Evolutionary conservation across 2,797 vertebrate genomes (phyloP).

Genomic region (Serranus cabrilla): DNA sequence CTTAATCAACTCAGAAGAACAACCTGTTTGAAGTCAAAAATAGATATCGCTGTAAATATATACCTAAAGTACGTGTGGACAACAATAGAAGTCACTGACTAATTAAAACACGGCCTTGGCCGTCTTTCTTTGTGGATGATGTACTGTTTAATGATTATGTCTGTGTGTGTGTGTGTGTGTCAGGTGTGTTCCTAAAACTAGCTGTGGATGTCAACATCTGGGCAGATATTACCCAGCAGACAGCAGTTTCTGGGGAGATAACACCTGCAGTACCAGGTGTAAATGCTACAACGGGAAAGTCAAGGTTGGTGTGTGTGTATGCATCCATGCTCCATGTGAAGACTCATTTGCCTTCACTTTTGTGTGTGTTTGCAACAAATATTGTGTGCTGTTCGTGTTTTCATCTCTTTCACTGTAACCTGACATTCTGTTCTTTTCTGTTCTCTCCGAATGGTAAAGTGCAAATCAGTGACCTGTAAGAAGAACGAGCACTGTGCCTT

Average conservation of each 20-base stretch:
- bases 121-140: background rate
- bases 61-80: background rate
- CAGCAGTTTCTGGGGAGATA: slow-evolving; percentile 40
- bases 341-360: too few relatives aligned
- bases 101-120: background rate
- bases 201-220: slow-evolving; percentile 45
- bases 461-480: slow-evolving; percentile 7
- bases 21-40: too few relatives aligned
- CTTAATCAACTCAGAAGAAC: too few relatives aligned
- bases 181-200: slow-evolving; percentile 37
- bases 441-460: slow-evolving; percentile 13
- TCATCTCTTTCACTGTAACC: background rate
- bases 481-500: slow-evolving; percentile 40
- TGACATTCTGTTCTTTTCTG: background rate
- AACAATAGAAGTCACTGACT: background rate
- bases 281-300: background rate
- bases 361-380: too few relatives aligned
- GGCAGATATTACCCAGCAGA: slow-evolving; percentile 40
- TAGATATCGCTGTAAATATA: background rate
- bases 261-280: slow-evolving; percentile 32
- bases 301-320: slow-evolving; percentile 20
- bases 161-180: slow-evolving; percentile 10
- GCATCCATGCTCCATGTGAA: too few relatives aligned
- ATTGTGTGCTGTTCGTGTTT: background rate
- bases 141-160: background rate